phyloP scores from a whole-genome alignment of 1,140 invertebrate genomes.

The Drosophila watanabei region DNA sequence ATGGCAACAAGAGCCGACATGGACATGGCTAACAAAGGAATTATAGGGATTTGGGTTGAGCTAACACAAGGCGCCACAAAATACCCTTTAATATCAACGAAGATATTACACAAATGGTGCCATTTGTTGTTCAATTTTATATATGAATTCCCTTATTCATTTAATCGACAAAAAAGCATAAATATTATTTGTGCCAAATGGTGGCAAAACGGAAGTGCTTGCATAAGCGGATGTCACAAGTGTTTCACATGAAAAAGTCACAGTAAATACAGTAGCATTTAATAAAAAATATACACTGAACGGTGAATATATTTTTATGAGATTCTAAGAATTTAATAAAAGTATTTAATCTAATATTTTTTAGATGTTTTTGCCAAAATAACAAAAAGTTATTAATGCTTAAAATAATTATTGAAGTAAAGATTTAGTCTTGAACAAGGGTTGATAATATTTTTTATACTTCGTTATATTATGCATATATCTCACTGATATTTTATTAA shows the following conservation, averaged over 20 bases:
- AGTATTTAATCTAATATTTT: neutral
- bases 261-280: neutral
- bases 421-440: neutral
- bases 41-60: neutral
- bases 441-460: neutral
- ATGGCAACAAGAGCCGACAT: slow-evolving; percentile 29
- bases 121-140: neutral
- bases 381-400: neutral
- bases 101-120: neutral
- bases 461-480: too few species aligned
- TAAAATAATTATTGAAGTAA: neutral
- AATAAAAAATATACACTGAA: neutral
- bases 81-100: slow-evolving; percentile 6
- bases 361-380: neutral
- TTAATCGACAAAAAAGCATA: slow-evolving; percentile 4
- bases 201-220: slow-evolving; percentile 3
- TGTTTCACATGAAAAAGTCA: neutral
- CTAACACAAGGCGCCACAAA: neutral
- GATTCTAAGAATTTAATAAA: too few species aligned
- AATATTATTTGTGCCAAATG: slow-evolving; percentile 5
- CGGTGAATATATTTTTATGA: neutral
- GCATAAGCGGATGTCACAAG: slow-evolving; percentile 8
- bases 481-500: neutral
- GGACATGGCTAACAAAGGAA: slow-evolving; percentile 34
- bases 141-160: neutral